phyloP scores from a whole-genome alignment of 2,888 invertebrate species.

The Tryphoninae sp. region DNA sequence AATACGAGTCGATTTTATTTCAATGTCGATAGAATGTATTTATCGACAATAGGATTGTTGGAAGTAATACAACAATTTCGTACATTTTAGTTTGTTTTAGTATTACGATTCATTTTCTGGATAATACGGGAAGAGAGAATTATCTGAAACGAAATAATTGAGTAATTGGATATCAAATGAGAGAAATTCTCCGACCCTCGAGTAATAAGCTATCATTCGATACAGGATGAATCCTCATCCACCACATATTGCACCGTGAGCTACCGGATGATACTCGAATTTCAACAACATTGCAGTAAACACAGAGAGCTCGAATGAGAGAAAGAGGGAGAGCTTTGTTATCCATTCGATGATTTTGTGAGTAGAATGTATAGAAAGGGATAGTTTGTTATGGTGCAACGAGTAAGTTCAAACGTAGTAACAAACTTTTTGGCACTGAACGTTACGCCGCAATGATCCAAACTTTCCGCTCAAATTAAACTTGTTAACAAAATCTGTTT shows the following conservation, averaged over 20 bases:
- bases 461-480: not conserved
- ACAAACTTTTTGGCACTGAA: not conserved
- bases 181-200: constrained; percentile 31
- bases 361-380: no score
- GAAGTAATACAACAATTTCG: no score
- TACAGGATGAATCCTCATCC: not conserved
- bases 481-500: not conserved
- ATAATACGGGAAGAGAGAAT: not conserved
- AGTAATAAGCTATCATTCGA: not conserved
- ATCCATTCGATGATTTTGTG: no score
- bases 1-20: not conserved
- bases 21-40: not conserved
- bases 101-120: constrained; percentile 7
- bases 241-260: constrained; percentile 3
- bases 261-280: constrained; percentile 41
- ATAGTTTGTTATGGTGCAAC: no score
- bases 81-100: constrained; percentile 1
- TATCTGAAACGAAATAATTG: constrained; percentile 49
- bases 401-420: not conserved
- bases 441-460: not conserved
- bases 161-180: constrained; percentile 55
- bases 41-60: no score
- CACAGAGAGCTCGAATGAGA: not conserved
- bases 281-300: constrained; percentile 5
- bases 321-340: not conserved